phyloP scores from a whole-genome alignment of 1,140 invertebrate species.

The Thaumetopoea pityocampa region DNA sequence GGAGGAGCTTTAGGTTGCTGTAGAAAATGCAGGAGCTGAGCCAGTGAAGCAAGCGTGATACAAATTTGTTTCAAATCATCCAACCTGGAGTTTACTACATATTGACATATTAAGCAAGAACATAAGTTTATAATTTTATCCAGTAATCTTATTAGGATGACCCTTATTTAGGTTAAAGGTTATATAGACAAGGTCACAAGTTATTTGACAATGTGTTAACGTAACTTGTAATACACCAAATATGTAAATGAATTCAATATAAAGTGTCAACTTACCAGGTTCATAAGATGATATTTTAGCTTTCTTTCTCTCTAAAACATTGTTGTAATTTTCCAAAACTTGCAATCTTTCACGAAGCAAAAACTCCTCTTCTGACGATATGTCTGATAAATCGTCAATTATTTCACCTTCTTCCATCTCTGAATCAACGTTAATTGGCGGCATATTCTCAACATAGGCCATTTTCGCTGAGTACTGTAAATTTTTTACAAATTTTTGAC shows the following conservation, averaged over 20 bases:
- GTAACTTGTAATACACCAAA: too few relatives aligned
- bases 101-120: too few relatives aligned
- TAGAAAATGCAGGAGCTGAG: too few relatives aligned
- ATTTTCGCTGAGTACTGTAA: conserved; percentile 31
- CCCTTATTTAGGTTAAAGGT: conserved; percentile 10
- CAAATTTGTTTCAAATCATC: too few relatives aligned
- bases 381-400: conserved; percentile 59
- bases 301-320: conserved; percentile 62
- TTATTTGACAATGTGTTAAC: conserved; percentile 1
- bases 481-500: too few relatives aligned
- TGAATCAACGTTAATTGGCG: conserved; percentile 39
- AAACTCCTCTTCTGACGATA: conserved; percentile 66
- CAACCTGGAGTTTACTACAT: too few relatives aligned
- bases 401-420: conserved; percentile 70
- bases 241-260: too few relatives aligned
- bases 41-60: too few relatives aligned
- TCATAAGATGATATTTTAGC: conserved; percentile 41
- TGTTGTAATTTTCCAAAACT: conserved; percentile 63
- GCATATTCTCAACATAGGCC: conserved; percentile 42
- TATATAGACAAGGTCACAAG: conserved; percentile 2
- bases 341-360: conserved; percentile 55
- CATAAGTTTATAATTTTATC: too few relatives aligned
- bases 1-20: too few relatives aligned
- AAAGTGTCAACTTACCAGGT: conserved; percentile 32
- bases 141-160: not conserved